Conservation (phyloP, 2,888 invertebrate genomes). For the Carterocephalus palaemon region DNA sequence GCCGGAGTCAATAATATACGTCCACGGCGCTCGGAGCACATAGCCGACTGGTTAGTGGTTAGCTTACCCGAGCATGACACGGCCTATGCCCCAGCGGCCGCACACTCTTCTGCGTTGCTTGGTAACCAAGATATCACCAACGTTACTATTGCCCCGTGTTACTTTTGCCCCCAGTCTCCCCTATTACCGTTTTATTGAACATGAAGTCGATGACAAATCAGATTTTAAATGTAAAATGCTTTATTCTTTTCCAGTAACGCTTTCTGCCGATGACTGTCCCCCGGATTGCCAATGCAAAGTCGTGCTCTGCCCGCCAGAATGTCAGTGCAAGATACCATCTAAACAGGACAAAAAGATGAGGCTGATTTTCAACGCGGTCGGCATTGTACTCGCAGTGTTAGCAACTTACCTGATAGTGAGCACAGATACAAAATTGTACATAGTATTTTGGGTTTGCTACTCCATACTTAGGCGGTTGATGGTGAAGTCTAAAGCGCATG, state of each 20-base stretch:
- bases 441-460: constrained; percentile 64
- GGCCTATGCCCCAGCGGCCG: too few species aligned
- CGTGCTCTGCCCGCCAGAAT: constrained; percentile 43
- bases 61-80: too few species aligned
- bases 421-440: constrained; percentile 60
- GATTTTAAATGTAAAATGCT: constrained; percentile 6
- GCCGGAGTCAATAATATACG: too few species aligned
- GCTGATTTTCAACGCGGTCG: constrained; percentile 50
- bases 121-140: too few species aligned
- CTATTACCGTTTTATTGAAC: too few species aligned
- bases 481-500: constrained; percentile 39
- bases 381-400: constrained; percentile 56
- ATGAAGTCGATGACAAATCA: too few species aligned
- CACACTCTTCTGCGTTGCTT: too few species aligned
- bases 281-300: constrained; percentile 34
- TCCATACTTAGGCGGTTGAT: constrained; percentile 60
- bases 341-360: constrained; percentile 30
- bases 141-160: too few species aligned
- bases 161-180: too few species aligned
- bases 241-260: constrained; percentile 41
- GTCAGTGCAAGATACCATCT: constrained; percentile 40
- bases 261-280: constrained; percentile 36
- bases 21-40: too few species aligned
- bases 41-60: too few species aligned
- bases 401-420: constrained; percentile 60